phyloP scores from a whole-genome alignment of 2,888 invertebrate genomes.

The Drosophila prolongata region DNA sequence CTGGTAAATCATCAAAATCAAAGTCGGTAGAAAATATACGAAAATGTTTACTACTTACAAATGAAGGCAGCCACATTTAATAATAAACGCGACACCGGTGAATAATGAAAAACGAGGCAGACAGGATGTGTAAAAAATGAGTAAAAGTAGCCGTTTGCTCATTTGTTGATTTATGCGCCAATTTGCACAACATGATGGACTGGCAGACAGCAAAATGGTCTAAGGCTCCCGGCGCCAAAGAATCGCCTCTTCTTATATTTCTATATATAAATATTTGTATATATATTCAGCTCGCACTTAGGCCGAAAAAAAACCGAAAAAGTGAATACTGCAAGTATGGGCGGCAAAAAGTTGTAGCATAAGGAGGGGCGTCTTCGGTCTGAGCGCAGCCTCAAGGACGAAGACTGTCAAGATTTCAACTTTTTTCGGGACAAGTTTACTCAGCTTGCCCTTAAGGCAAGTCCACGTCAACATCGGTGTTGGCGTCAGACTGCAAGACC shows the following conservation, averaged over 20 bases:
- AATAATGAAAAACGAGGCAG: slow-evolving; percentile 50
- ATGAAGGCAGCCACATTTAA: slow-evolving; percentile 39
- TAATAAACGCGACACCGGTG: slow-evolving; percentile 35
- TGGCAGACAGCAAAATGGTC: slow-evolving; percentile 29
- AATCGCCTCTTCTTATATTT: slow-evolving; percentile 13
- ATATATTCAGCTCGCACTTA: slow-evolving; percentile 29
- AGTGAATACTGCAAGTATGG: slow-evolving; percentile 36
- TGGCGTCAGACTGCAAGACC: slow-evolving; percentile 41
- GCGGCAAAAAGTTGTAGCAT: slow-evolving; percentile 53
- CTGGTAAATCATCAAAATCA: slow-evolving; percentile 34
- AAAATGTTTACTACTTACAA: slow-evolving; percentile 24
- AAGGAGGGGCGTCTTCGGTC: slow-evolving; percentile 55
- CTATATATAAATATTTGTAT: slow-evolving; percentile 4
- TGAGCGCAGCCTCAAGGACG: slow-evolving; percentile 48
- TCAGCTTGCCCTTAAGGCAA: slow-evolving; percentile 35
- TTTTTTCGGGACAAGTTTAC: slow-evolving; percentile 44
- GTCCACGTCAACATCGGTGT: slow-evolving; percentile 22
- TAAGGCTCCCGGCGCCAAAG: slow-evolving; percentile 16
- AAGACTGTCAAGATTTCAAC: slow-evolving; percentile 49
- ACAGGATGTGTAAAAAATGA: slow-evolving; percentile 39
- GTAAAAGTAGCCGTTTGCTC: slow-evolving; percentile 57
- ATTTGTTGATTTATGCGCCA: slow-evolving; percentile 71
- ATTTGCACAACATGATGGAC: slow-evolving; percentile 70
- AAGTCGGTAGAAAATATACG: background rate
- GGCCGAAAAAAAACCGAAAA: slow-evolving; percentile 31